Evolutionary conservation across 2,888 invertebrate species (phyloP), one percentile per base, ranked within the genome.

Genomic region (Meteorus colon): DNA sequence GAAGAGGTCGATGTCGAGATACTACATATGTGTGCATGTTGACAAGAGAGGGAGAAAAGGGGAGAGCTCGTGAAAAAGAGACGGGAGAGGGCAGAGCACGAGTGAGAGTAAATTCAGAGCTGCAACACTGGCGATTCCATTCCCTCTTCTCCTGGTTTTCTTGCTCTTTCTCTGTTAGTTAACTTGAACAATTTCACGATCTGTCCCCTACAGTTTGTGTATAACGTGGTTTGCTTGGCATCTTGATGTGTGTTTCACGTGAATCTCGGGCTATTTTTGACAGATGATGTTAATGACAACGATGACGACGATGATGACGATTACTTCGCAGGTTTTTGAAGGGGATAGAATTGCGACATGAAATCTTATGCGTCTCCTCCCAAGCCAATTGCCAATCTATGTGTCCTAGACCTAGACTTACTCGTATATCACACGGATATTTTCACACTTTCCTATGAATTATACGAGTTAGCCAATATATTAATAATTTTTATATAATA

Each of bases 61-160:
- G 55, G 55, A 55, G 55, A 24, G 8, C 19, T 19, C 55, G n/a
- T 83, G 86, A 87, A 88, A 88, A 87, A 86, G 88, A 87, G 86
- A 87, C 86, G 83, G 84, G 84, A 55, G 55, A 55, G 55, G 82
- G 80, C 80, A 81, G 77, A 62, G 41, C 62, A 41, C 86, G 84
- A 87, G 88, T 88, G 88, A 88, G 88, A 88, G 88, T 88, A 34
- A 85, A 86, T 87, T 85, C 86, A 82, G 80, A 77, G 79, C 80
- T 81, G 81, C 80, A 82, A 84, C 66, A 51, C 75, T 51, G 66
- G 63, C 27, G 59, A 31, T 76, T 73, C 51, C 62, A 74, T 66
- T 60, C 66, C 34, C 34, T 68, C 48, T 70, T 69, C 70, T 31
- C 41, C 12, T 66, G 16, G 4, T 27, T 5, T 41, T 70, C 16